Evolutionary conservation across 2,113 vertebrate species (phyloP).

Genomic region (Ginglymostoma cirratum): DNA sequence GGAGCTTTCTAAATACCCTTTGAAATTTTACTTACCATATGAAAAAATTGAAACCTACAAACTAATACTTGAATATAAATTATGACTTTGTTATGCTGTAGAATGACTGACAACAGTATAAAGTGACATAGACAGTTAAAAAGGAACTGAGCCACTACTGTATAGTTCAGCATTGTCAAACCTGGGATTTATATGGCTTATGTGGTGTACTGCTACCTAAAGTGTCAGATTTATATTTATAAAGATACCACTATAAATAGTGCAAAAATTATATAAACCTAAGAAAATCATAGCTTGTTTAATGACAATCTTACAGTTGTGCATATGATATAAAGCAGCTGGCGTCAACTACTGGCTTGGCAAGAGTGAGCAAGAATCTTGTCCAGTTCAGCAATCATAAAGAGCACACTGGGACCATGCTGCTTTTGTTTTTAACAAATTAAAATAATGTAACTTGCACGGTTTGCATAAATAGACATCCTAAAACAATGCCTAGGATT

Average conservation of each 20-base stretch:
- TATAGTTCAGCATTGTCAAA: neutral
- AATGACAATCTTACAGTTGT: neutral
- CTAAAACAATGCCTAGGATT: neutral
- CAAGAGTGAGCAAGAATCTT: neutral
- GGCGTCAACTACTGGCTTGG: neutral
- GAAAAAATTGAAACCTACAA: neutral
- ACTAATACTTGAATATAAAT: neutral
- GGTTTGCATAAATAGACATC: neutral
- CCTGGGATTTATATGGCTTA: neutral
- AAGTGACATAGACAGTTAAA: neutral
- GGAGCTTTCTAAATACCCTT: neutral
- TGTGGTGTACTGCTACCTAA: neutral
- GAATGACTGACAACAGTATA: neutral
- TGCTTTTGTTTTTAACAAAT: neutral
- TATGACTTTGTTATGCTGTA: neutral
- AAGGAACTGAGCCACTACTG: neutral
- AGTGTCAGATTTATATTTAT: neutral
- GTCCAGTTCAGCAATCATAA: neutral
- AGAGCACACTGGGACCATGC: neutral
- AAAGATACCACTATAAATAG: neutral
- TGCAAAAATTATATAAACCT: neutral
- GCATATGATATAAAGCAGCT: neutral
- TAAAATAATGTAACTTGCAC: neutral
- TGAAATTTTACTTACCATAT: neutral
- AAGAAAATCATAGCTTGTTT: slow-evolving; percentile 9